Evolutionary conservation across 2,797 vertebrate genomes (phyloP), one percentile per base, ranked within the genome.

Genomic region (Momotus momota): DNA sequence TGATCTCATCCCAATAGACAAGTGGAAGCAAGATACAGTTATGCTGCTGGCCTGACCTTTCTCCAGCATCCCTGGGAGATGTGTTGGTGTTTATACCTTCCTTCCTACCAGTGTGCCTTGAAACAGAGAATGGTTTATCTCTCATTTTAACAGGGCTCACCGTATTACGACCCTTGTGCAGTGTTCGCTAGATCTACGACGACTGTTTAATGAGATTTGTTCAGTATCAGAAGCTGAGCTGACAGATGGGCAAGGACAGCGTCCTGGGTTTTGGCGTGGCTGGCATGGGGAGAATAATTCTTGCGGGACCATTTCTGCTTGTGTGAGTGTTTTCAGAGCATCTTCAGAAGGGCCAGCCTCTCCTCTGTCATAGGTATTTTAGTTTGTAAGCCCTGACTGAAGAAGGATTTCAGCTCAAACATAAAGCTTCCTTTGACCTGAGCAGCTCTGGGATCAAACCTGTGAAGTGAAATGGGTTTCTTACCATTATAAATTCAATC

Each of bases 201-300:
- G 1, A 35, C 58, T 1, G 0, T 35, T 84, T 58, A 64, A 79
- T 69, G 60, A 87, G 83, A 84, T 96, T 60, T 90, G 71, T 55
- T 79, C 8, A 2, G 25, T 45, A 1, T 18, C 12, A 9, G 62
- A 41, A 75, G 67, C 74, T 15, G 86, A 77, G 71, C 81, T 80
- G 83, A 73, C 86, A 64, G 51, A 52, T 29, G 78, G 81, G 60
- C 93, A 91, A 95, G 90, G 92, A 73, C 67, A 6, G 9, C 31
- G 29, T 75, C 86, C 72, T 27, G 33, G 35, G 73, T 9, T 69
- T 60, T 73, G 61, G 65, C 33, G 8, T 33, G 41, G 79, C 25
- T 91, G 46, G 58, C 1, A 6, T 9, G 18, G 55, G n/a, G 61
- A 18, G 33, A 82, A 77, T 96, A 94, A 96, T 84, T 97, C 88